These are phyloP conservation scores for Ploceus nigricollis DNA, from an alignment of 2,113 vertebrate species.

Conservation along the genomic window DNA sequence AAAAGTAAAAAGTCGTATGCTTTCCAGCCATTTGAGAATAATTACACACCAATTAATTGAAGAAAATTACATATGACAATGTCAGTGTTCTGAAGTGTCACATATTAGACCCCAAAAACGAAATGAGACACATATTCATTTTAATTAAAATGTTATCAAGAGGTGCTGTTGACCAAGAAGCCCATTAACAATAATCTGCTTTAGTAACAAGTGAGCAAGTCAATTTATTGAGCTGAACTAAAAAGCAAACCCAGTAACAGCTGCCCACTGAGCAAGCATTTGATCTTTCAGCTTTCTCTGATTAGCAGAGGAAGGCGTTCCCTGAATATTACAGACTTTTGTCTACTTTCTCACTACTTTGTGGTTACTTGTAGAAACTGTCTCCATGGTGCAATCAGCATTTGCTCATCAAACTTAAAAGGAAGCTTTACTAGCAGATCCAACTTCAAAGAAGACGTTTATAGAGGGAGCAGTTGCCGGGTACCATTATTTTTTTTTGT, in stretches of 20 bases:
- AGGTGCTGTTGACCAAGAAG: constrained; percentile 47
- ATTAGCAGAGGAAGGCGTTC: constrained; percentile 21
- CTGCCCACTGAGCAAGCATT: constrained; percentile 47
- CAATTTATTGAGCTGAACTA: constrained; percentile 51
- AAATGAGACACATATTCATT: constrained; percentile 39
- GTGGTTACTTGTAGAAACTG: constrained; percentile 10
- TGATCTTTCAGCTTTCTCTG: constrained; percentile 57
- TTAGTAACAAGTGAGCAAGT: constrained; percentile 32
- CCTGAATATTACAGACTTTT: constrained; percentile 3
- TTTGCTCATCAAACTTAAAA: constrained; percentile 41
- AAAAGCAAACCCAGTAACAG: constrained; percentile 46
- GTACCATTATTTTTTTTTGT: constrained; percentile 13
- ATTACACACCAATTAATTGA: not conserved
- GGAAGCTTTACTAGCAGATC: constrained; percentile 8
- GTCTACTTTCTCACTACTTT: constrained; percentile 5
- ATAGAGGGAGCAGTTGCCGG: not conserved
- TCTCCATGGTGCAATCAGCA: constrained; percentile 45
- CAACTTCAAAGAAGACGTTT: constrained; percentile 27
- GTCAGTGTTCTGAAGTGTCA: not conserved
- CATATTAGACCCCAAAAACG: not conserved
- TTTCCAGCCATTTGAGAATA: not conserved
- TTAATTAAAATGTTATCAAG: constrained; percentile 60
- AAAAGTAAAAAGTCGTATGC: not conserved
- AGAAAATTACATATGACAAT: constrained; percentile 1
- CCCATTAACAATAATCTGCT: constrained; percentile 45